phyloP scores from a whole-genome alignment of 2,888 invertebrate genomes.

The Pantelozetes paolii region DNA sequence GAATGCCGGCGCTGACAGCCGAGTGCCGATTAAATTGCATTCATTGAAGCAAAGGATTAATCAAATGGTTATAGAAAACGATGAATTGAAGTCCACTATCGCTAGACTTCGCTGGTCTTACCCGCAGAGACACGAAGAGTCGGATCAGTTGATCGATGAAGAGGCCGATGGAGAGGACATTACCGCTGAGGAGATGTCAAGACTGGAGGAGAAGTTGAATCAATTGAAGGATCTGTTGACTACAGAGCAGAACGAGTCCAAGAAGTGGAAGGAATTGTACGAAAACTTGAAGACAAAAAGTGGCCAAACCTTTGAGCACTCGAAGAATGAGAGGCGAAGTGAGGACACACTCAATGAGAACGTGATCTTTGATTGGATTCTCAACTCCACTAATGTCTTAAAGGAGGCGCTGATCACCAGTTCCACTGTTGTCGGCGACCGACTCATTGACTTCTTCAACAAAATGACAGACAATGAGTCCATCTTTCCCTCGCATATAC shows the following conservation, averaged over 20 bases:
- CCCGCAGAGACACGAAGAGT: not conserved
- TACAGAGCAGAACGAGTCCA: slow-evolving; percentile 36
- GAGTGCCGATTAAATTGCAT: slow-evolving; percentile 34
- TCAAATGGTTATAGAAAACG: slow-evolving; percentile 45
- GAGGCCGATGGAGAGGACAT: slow-evolving; percentile 31
- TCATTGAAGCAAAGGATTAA: slow-evolving; percentile 45
- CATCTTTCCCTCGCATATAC: not conserved
- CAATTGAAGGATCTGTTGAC: slow-evolving; percentile 31
- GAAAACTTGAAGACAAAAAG: slow-evolving; percentile 19
- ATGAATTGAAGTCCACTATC: slow-evolving; percentile 45
- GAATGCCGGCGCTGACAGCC: not conserved
- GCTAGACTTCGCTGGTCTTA: slow-evolving; percentile 44
- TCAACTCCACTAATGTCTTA: slow-evolving; percentile 5
- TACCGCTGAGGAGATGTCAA: not conserved
- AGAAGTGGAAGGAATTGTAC: slow-evolving; percentile 38
- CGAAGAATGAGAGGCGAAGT: not conserved
- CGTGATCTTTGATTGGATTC: slow-evolving; percentile 17
- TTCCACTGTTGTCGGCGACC: not conserved
- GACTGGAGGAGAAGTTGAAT: slow-evolving; percentile 2
- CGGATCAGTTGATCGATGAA: slow-evolving; percentile 25
- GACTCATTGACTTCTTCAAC: not conserved
- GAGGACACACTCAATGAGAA: slow-evolving; percentile 9
- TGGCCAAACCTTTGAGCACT: not conserved
- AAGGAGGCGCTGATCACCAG: not conserved
- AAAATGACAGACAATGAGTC: slow-evolving; percentile 13